Evolutionary conservation across 2,888 invertebrate species (phyloP).

Genomic region (Mayetiola destructor): DNA sequence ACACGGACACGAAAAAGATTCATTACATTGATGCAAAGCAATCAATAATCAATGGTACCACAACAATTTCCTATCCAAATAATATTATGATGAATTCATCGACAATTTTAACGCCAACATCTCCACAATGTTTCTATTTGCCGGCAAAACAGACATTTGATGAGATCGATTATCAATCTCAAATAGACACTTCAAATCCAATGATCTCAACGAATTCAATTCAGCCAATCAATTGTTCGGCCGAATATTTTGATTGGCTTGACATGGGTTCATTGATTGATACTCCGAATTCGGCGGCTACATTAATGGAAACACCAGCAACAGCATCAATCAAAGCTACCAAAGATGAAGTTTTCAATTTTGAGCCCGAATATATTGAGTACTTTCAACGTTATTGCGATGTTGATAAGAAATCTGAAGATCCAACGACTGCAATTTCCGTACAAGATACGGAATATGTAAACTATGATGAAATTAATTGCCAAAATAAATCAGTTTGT

Average conservation of each 20-base stretch:
- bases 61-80: background rate
- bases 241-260: constrained; percentile 15
- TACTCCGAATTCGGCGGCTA: constrained; percentile 32
- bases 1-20: background rate
- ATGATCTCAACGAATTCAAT: background rate
- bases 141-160: constrained; percentile 16
- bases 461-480: constrained; percentile 36
- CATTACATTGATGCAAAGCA: background rate
- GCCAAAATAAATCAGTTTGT: constrained; percentile 36
- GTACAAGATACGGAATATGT: constrained; percentile 29
- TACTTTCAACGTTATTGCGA: constrained; percentile 24
- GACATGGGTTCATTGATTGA: constrained; percentile 25
- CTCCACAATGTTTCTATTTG: constrained; percentile 20
- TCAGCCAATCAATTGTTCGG: background rate
- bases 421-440: constrained; percentile 24
- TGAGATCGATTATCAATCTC: background rate
- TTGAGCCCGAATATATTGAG: constrained; percentile 35
- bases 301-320: constrained; percentile 17
- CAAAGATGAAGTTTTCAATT: constrained; percentile 32
- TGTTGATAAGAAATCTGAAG: constrained; percentile 1
- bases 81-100: background rate
- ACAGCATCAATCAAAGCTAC: constrained; percentile 16
- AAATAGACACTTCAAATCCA: background rate
- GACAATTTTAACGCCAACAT: constrained; percentile 15
- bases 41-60: background rate